A percentile compares a stretch with the other conserved stretches of the same genome.
Evolutionary conservation across 2,797 vertebrate species (phyloP).

Genomic region (Onychomys arenicola): DNA sequence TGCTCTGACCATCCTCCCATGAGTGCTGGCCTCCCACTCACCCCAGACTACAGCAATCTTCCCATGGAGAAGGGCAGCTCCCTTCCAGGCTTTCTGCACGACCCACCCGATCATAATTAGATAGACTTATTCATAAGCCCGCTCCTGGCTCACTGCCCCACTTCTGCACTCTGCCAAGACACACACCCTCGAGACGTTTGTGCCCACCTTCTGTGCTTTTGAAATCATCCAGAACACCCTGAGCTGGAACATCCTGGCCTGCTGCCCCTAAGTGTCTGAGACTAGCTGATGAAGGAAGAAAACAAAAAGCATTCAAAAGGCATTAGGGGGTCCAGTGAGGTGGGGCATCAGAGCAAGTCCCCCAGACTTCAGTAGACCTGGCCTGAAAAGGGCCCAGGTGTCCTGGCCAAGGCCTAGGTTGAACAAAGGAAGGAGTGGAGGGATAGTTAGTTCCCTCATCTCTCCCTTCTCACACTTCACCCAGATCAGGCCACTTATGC

Average conservation of each 20-base stretch:
- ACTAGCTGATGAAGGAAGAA: not conserved
- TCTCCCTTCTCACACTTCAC: not conserved
- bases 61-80: not conserved
- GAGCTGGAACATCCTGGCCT: slow-evolving; percentile 36
- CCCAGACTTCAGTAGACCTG: not conserved
- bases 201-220: not conserved
- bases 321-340: not conserved
- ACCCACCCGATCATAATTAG: not conserved
- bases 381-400: not conserved
- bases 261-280: not conserved
- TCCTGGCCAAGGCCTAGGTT: not conserved
- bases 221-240: slow-evolving; percentile 46
- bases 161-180: slow-evolving; percentile 15
- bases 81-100: not conserved
- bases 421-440: not conserved
- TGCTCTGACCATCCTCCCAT: not conserved
- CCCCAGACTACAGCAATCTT: not conserved
- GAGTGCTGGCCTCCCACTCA: not conserved
- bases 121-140: slow-evolving; percentile 29
- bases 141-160: not conserved
- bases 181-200: slow-evolving; percentile 43
- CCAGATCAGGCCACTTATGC: not conserved
- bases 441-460: not conserved
- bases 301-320: not conserved
- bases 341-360: not conserved